Evolutionary conservation across 2,113 vertebrate genomes (phyloP).

Genomic region (Tyrannus savana): DNA sequence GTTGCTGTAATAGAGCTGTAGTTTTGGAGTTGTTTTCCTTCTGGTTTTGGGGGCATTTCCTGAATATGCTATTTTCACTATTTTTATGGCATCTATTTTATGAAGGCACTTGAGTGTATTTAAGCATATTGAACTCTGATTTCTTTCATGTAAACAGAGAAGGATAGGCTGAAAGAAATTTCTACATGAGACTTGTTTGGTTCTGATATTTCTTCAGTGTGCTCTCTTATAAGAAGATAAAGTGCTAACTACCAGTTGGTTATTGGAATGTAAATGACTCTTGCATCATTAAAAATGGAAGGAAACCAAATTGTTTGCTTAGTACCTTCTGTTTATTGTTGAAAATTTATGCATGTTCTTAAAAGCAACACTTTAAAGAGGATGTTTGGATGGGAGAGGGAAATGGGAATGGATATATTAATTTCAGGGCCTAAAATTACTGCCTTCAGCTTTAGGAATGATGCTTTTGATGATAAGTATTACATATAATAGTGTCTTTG

Average conservation of each 20-base stretch:
- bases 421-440: background rate
- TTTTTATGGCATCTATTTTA: background rate
- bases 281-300: background rate
- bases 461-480: background rate
- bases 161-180: background rate
- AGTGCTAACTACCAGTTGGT: background rate
- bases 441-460: background rate
- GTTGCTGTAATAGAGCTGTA: background rate
- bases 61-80: background rate
- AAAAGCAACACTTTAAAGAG: background rate
- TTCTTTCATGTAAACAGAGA: background rate
- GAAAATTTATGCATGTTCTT: background rate
- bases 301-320: background rate
- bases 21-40: background rate
- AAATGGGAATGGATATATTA: background rate
- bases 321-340: background rate
- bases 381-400: background rate
- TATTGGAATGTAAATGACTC: background rate
- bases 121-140: background rate
- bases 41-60: accelerated
- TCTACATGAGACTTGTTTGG: background rate
- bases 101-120: background rate
- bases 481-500: background rate
- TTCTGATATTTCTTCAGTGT: background rate
- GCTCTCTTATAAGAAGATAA: background rate